Evolutionary conservation across 1,140 invertebrate species (phyloP).

Genomic region (Anagrus nilaparvatae): DNA sequence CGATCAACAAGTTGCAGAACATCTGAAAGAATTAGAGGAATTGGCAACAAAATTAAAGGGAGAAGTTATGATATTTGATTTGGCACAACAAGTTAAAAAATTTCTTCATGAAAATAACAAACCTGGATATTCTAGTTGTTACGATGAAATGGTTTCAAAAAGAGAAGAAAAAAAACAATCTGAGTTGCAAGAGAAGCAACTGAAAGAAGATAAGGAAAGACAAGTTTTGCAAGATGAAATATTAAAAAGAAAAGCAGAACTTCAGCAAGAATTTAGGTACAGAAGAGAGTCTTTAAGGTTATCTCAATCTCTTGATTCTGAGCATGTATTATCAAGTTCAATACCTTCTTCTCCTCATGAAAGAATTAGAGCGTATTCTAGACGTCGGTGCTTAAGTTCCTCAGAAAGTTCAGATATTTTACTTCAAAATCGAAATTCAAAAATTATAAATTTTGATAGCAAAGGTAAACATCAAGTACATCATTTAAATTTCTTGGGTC

Average conservation of each 20-base stretch:
- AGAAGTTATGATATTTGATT: conserved; percentile 68
- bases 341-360: conserved; percentile 35
- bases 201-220: conserved; percentile 51
- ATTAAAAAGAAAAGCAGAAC: conserved; percentile 51
- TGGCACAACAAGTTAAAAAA: conserved; percentile 57
- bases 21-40: conserved; percentile 48
- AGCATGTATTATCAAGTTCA: conserved; percentile 23
- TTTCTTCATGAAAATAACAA: conserved; percentile 65
- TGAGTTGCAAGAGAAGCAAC: conserved; percentile 47
- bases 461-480: conserved; percentile 44
- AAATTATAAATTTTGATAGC: conserved; percentile 44
- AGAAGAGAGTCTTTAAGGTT: conserved; percentile 29
- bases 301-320: conserved; percentile 22
- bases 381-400: conserved; percentile 30
- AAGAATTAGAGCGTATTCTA: conserved; percentile 24
- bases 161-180: conserved; percentile 51
- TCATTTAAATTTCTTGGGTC: conserved; percentile 50
- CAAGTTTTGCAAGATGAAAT: conserved; percentile 61
- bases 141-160: conserved; percentile 70
- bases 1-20: conserved; percentile 43
- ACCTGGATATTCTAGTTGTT: conserved; percentile 63
- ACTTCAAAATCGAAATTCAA: conserved; percentile 40
- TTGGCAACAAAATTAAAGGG: conserved; percentile 50
- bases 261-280: conserved; percentile 49
- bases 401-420: conserved; percentile 37